These are phyloP conservation scores for Cepaea nemoralis DNA, from an alignment of 1,140 invertebrate genomes.

Conservation along the genomic window DNA sequence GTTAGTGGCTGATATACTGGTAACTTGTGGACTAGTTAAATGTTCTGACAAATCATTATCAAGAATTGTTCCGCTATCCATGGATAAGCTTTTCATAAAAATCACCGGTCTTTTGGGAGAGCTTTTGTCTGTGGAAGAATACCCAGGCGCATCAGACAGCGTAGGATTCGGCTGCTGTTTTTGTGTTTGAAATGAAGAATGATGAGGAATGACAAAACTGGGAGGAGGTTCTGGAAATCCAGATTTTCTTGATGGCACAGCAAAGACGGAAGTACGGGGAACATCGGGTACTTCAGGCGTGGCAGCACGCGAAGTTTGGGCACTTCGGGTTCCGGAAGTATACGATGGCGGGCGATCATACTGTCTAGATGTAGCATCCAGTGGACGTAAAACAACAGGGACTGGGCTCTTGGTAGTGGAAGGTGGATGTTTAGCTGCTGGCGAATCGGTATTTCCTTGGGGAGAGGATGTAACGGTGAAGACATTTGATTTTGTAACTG, in stretches of 20 bases:
- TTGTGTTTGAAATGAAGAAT: conserved; percentile 2
- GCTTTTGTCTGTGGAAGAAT: neutral
- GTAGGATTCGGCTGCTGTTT: conserved; percentile 26
- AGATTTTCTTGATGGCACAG: conserved; percentile 4
- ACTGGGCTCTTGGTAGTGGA: neutral
- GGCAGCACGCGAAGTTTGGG: conserved; percentile 42
- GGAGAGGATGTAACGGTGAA: neutral
- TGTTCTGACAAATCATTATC: neutral
- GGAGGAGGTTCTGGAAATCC: conserved; percentile 44
- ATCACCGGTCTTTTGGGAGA: conserved; percentile 37
- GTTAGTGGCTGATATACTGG: conserved; percentile 32
- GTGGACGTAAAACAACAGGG: neutral
- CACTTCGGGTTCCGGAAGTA: conserved; percentile 46
- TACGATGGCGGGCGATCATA: conserved; percentile 40
- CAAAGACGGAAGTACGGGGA: conserved; percentile 11
- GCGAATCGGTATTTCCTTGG: neutral
- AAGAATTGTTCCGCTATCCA: conserved; percentile 32
- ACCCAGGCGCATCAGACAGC: neutral
- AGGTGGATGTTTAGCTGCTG: neutral
- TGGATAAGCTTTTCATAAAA: conserved; percentile 49
- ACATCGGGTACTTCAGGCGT: conserved; percentile 43
- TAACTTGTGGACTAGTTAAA: neutral
- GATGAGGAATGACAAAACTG: conserved; percentile 49
- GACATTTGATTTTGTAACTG: neutral
- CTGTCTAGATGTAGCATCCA: neutral